These are phyloP conservation scores for Agapornis roseicollis DNA, from an alignment of 2,113 vertebrate genomes.

Conservation along the genomic window DNA sequence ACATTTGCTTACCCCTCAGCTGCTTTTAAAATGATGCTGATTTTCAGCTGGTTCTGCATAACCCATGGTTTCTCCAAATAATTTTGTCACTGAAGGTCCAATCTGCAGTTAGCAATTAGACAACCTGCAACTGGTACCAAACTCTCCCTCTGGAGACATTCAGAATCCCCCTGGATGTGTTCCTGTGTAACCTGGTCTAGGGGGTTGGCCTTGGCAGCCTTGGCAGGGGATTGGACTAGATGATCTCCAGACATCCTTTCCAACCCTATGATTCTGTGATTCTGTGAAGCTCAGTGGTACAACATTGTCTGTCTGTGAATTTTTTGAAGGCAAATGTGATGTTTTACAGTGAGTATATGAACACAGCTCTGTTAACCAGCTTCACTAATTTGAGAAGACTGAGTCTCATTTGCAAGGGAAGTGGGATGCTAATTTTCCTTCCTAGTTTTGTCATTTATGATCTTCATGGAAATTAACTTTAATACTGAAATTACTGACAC, in stretches of 20 bases:
- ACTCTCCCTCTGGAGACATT: not conserved
- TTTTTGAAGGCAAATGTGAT: not conserved
- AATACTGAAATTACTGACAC: not conserved
- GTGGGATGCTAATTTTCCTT: not conserved
- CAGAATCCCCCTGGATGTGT: not conserved
- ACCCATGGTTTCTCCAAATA: not conserved
- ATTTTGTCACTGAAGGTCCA: not conserved
- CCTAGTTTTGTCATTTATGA: not conserved
- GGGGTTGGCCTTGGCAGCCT: not conserved
- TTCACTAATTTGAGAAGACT: not conserved
- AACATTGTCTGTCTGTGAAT: not conserved
- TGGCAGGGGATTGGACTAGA: not conserved
- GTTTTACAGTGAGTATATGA: not conserved
- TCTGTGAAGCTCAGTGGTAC: not conserved
- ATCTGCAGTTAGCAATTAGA: not conserved
- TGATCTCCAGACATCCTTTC: not conserved
- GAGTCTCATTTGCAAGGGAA: not conserved
- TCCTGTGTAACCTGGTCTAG: not conserved
- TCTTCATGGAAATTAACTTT: not conserved
- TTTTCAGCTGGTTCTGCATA: not conserved
- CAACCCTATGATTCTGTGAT: not conserved
- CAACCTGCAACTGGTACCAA: not conserved
- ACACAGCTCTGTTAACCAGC: not conserved
- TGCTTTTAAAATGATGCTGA: not conserved
- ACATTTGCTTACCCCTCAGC: not conserved